phyloP scores from a whole-genome alignment of 2,113 vertebrate species.

The Piaya cayana region DNA sequence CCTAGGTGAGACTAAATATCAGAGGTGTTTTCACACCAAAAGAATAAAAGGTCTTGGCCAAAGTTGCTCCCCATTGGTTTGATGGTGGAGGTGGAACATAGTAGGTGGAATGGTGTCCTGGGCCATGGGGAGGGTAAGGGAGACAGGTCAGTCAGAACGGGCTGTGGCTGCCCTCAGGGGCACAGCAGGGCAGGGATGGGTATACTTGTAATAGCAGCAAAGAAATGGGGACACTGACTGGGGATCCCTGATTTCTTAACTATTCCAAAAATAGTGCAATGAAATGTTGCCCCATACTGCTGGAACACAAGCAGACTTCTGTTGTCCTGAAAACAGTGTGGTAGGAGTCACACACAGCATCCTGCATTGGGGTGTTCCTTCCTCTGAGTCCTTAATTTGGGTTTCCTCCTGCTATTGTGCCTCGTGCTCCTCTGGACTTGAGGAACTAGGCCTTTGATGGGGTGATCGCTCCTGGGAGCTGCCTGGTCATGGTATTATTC shows the following conservation, averaged over 20 bases:
- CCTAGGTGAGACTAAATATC: background rate
- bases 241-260: background rate
- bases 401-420: background rate
- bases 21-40: background rate
- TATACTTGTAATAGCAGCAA: background rate
- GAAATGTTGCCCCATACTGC: background rate
- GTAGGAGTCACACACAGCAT: background rate
- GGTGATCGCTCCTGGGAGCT: background rate
- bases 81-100: background rate
- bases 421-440: background rate
- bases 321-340: background rate
- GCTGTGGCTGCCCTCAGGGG: background rate
- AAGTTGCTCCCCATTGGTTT: background rate
- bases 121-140: background rate
- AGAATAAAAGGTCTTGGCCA: background rate
- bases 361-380: background rate
- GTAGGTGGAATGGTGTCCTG: background rate
- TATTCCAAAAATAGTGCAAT: background rate
- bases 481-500: background rate
- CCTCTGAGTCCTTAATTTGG: background rate
- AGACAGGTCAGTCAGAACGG: background rate
- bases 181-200: background rate
- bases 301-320: background rate
- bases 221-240: background rate
- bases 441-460: background rate